Conservation (phyloP, 2,888 invertebrate genomes). For the Agriotes lineatus region DNA sequence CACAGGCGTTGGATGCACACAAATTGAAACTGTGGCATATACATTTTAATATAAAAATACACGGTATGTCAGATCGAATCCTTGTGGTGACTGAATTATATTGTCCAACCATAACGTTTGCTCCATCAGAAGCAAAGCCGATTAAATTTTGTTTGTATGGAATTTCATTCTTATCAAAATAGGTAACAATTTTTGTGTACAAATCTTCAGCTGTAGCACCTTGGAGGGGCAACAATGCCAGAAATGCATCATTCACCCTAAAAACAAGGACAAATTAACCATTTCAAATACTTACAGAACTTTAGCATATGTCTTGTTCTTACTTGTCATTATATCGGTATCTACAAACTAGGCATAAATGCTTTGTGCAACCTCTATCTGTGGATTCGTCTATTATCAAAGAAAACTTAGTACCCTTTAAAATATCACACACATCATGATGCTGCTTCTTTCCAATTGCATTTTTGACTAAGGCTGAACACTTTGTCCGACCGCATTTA, state of each 20-base stretch:
- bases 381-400: too few relatives aligned
- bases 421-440: not conserved
- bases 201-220: too few relatives aligned
- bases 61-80: not conserved
- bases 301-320: too few relatives aligned
- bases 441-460: too few relatives aligned
- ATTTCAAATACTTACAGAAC: too few relatives aligned
- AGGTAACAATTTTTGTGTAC: too few relatives aligned
- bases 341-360: not conserved
- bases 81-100: not conserved
- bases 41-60: too few relatives aligned
- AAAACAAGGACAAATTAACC: not conserved
- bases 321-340: not conserved
- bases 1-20: not conserved
- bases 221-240: too few relatives aligned
- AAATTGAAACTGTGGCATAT: slow-evolving; percentile 6
- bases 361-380: not conserved
- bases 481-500: too few relatives aligned
- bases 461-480: too few relatives aligned
- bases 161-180: too few relatives aligned
- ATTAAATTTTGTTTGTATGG: slow-evolving; percentile 3
- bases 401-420: not conserved
- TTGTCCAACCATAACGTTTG: not conserved
- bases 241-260: too few relatives aligned
- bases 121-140: not conserved